Evolutionary conservation across 2,113 vertebrate species (phyloP).

Genomic region (Columba janthina): DNA sequence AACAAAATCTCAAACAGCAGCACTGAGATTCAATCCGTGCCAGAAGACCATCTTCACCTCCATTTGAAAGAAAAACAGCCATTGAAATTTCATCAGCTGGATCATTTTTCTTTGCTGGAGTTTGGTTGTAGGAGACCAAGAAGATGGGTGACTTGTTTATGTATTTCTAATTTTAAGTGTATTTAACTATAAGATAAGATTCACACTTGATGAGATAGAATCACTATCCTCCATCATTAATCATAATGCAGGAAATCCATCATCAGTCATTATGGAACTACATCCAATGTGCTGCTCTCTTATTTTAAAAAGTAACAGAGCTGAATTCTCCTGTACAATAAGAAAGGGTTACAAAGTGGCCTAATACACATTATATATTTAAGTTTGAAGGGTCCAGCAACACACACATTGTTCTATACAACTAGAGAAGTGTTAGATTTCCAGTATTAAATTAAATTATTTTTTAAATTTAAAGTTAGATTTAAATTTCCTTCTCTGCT

Average conservation of each 20-base stretch:
- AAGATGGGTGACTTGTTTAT: not conserved
- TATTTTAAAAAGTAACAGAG: not conserved
- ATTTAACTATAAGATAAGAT: not conserved
- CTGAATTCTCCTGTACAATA: not conserved
- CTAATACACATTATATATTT: accelerated
- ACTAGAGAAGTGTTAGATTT: not conserved
- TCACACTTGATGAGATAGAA: not conserved
- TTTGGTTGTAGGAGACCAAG: not conserved
- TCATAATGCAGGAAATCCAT: not conserved
- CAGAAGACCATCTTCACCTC: not conserved
- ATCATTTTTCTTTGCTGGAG: not conserved
- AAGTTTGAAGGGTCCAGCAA: not conserved
- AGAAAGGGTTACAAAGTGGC: not conserved
- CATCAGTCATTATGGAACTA: not conserved
- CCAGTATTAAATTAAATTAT: not conserved
- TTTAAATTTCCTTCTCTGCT: not conserved
- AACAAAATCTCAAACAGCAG: not conserved
- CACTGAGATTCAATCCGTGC: not conserved
- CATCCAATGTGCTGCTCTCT: not conserved
- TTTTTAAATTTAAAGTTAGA: not conserved
- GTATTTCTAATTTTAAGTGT: not conserved
- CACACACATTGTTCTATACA: not conserved
- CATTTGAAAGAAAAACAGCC: not conserved
- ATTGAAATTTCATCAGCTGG: not conserved
- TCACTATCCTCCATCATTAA: not conserved